Evolutionary conservation across 2,888 invertebrate genomes (phyloP), one percentile per base, ranked within the genome.

Genomic region (Zhuqinia jingwanae): DNA sequence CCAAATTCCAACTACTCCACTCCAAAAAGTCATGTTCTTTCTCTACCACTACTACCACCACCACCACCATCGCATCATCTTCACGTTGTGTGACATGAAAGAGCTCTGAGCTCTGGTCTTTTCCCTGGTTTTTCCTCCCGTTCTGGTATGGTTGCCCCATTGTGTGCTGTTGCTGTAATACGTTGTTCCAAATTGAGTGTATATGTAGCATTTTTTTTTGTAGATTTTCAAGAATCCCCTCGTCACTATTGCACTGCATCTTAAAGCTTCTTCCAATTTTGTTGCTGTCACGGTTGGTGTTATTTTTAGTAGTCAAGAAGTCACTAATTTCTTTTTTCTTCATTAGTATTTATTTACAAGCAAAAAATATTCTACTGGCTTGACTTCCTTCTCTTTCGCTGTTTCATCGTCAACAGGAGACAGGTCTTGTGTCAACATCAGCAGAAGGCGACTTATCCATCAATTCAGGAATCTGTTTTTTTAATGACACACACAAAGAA

Each of bases 341-440:
- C 73, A 79, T 79, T 79, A 63, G 60, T 63, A 79, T 45, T 79
- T 60, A 68, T 68, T 68, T 68, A 68, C 42, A 42, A 13, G 65
- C 20, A 68, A 68, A 68, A 45, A 42, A 68, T 36, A n/a, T 2
- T 65, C 65, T 20, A 30, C 36, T 36, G 60, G 25, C 60, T 45
- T 58, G 30, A 17, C 17, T 73, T 70, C n/a, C 27, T 75, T 27
- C 11, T 30, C n/a, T 63, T 30, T 45, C 5, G 36, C 17, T 70
- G 11, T 60, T 47, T 81, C 11, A 25, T 60, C 60, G 65, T 87
- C 85, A 90, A 76, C 88, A 90, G 68, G 90, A 90, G 85, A 90
- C 88, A 76, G 90, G 89, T 88, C 89, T 87, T 82, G 90, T 89
- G 89, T 90, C 89, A 84, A 90, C 89, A 87, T 75, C 89, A 75